Conservation (phyloP, 2,888 invertebrate genomes). For the Cerastoderma edule region DNA sequence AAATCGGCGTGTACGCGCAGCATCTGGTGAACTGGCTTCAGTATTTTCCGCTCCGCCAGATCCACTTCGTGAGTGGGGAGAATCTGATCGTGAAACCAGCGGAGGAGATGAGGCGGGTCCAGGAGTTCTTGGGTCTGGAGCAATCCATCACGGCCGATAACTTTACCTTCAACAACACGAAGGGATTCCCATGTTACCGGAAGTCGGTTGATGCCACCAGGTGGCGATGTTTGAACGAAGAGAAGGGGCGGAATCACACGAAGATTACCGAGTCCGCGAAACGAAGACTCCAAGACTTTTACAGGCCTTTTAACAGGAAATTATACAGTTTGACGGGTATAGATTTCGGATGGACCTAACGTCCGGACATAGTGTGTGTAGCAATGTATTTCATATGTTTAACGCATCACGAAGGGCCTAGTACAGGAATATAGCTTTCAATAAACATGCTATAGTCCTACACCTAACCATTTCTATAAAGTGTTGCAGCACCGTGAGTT, state of each 20-base stretch:
- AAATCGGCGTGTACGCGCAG: constrained; percentile 91
- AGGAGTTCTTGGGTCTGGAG: constrained; percentile 94
- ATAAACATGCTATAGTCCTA: too few relatives aligned
- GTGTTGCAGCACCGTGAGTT: too few relatives aligned
- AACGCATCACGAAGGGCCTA: too few relatives aligned
- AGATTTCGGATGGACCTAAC: constrained; percentile 84
- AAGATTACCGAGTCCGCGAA: constrained; percentile 78
- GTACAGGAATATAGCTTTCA: too few relatives aligned
- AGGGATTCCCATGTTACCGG: constrained; percentile 94
- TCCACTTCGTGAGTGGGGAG: constrained; percentile 95
- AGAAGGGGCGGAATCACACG: constrained; percentile 85
- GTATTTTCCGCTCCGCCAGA: constrained; percentile 91
- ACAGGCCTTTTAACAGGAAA: constrained; percentile 84
- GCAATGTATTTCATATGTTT: constrained; percentile 2
- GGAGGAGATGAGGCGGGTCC: constrained; percentile 92
- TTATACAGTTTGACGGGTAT: constrained; percentile 84
- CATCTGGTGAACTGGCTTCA: constrained; percentile 93
- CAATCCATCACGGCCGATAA: constrained; percentile 93
- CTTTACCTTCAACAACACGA: constrained; percentile 95
- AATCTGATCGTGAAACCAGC: constrained; percentile 94
- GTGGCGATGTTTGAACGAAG: constrained; percentile 85
- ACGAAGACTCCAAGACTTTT: constrained; percentile 83
- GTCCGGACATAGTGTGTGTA: background rate
- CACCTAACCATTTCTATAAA: too few relatives aligned
- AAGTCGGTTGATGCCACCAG: constrained; percentile 77